phyloP scores from a whole-genome alignment of 1,140 invertebrate genomes.

The Alviniconcha marisindica region DNA sequence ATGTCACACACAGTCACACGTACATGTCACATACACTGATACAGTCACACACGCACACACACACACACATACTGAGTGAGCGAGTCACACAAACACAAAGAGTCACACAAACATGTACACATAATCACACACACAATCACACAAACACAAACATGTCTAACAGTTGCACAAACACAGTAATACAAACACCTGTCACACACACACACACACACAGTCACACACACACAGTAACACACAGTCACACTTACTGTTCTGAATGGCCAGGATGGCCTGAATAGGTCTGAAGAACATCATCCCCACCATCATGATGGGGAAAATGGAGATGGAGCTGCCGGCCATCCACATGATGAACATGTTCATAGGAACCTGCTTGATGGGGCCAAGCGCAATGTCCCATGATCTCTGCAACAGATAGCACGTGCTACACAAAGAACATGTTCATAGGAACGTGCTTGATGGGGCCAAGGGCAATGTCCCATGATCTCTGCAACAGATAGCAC shows the following conservation, averaged over 20 bases:
- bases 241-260: slow-evolving; percentile 75
- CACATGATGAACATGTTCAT: slow-evolving; percentile 99
- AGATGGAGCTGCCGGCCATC: slow-evolving; percentile 99
- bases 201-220: slow-evolving; percentile 1
- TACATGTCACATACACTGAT: not conserved
- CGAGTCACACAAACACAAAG: not conserved
- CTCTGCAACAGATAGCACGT: slow-evolving; percentile 78
- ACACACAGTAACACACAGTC: not conserved
- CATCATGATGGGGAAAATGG: slow-evolving; percentile 99
- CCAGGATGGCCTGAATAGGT: slow-evolving; percentile 95
- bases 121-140: not conserved
- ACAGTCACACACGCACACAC: slow-evolving; percentile 14
- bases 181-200: no score
- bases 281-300: slow-evolving; percentile 98
- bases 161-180: no score
- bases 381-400: slow-evolving; percentile 98
- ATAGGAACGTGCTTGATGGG: not conserved
- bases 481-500: not conserved
- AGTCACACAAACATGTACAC: not conserved
- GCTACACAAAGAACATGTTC: not conserved
- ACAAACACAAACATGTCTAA: no score
- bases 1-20: no score
- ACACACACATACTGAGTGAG: slow-evolving; percentile 12
- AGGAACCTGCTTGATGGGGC: slow-evolving; percentile 93
- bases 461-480: not conserved